Base-by-base conservation (phyloP, 2,113 vertebrate species). In the Campylomormyrus numenius region DNA sequence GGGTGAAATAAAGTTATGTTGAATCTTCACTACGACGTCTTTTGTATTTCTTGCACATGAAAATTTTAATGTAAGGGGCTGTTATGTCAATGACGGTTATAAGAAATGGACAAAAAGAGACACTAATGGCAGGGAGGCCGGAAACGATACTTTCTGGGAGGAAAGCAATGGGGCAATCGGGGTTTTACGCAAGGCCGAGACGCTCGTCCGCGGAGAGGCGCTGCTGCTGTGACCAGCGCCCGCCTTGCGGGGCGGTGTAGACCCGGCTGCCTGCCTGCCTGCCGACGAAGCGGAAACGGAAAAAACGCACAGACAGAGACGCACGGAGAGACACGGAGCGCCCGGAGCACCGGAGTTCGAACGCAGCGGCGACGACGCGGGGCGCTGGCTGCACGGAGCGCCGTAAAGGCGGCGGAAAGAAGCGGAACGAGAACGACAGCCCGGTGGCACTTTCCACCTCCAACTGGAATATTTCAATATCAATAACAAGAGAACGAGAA, bases 381-480 rank as follows among this genome's bases (percentile, higher is more conserved):
- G 74, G 74, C 15, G 11, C 31, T 19, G 93, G 92, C 92, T 94
- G 92, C 90, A 66, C 52, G n/a, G 56, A 24, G 62, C 58, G 53
- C 74, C 53, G 31, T 62, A 53, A 13, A 88, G 58, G 93, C 70
- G 83, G 58, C 77, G 49, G 89, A 92, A 87, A 84, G 89, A 85
- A 90, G 90, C 91, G 92, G 91, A 94, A 93, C 92, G 91, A 93
- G 89, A 49, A 66, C 17, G 19, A 85, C 45, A 49, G 83, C 15
- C 35, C 35, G 74, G 35, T 27, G 74, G 35, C 74, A 17, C 35
- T 39, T 35, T 80, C 35, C 35, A 80, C 74, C 13, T 42, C 31
- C 74, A 70, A 27, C 62, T 31, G 27, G 62, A 31, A 70, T 31
- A 70, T 31, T 31, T 70, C 11, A 13, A 13, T 31, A 70, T 70